These are phyloP conservation scores for Penaeus vannamei DNA, from an alignment of 1,140 invertebrate species.

Conservation along the genomic window DNA sequence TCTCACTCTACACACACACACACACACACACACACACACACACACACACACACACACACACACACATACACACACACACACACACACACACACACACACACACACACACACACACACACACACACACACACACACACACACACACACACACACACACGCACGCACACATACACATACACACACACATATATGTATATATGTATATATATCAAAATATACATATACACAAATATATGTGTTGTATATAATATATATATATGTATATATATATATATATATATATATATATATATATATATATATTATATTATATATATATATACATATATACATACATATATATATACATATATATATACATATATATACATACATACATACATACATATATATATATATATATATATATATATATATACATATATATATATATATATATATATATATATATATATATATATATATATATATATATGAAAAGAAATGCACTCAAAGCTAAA, in stretches of 20 bases:
- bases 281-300: background rate
- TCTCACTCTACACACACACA: background rate
- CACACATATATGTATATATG: conserved; percentile 10
- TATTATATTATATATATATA: background rate
- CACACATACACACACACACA: background rate
- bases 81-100: background rate
- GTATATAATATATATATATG: conserved; percentile 12
- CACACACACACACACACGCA: background rate
- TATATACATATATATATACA: conserved; percentile 7
- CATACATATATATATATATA: background rate
- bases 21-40: background rate
- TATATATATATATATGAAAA: conserved; percentile 12
- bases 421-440: conserved; percentile 14
- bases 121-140: conserved; percentile 8
- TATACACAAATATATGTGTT: background rate
- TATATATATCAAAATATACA: background rate
- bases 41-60: background rate
- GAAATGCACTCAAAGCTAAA: background rate
- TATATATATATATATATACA: conserved; percentile 19
- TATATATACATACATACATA: conserved; percentile 16
- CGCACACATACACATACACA: conserved; percentile 11
- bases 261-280: conserved; percentile 16
- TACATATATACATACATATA: background rate
- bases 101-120: conserved; percentile 16
- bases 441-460: conserved; percentile 33